Evolutionary conservation across 2,113 vertebrate species (phyloP).

Genomic region (Nibea coibor): DNA sequence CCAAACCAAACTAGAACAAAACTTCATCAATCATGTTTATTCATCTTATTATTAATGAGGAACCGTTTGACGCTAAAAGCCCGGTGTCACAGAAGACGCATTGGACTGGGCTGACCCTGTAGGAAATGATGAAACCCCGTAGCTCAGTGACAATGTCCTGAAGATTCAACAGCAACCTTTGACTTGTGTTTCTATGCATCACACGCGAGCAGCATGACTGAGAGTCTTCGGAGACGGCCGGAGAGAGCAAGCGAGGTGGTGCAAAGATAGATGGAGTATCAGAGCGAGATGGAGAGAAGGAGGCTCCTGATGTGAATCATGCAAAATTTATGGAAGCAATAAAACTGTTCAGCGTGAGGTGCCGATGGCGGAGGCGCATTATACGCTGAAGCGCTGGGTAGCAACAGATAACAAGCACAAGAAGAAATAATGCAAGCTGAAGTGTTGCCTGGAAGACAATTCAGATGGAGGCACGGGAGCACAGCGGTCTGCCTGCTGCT

Average conservation of each 20-base stretch:
- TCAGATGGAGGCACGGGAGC: neutral
- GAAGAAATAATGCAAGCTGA: constrained; percentile 39
- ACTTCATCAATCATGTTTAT: neutral
- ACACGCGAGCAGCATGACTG: neutral
- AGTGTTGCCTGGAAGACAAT: constrained; percentile 30
- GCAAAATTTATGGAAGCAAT: constrained; percentile 73
- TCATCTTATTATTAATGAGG: neutral
- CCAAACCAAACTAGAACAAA: too few species aligned
- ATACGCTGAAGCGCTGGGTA: constrained; percentile 11
- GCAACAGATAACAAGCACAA: constrained; percentile 58
- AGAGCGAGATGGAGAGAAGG: constrained; percentile 11
- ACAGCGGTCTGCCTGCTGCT: neutral
- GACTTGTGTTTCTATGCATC: constrained; percentile 17
- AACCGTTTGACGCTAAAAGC: too few species aligned
- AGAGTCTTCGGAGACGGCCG: neutral
- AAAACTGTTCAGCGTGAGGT: constrained; percentile 51
- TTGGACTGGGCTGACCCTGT: constrained; percentile 4
- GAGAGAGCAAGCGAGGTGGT: neutral
- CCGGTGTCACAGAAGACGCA: neutral
- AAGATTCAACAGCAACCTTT: constrained; percentile 7
- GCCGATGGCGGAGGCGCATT: constrained; percentile 47
- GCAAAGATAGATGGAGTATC: constrained; percentile 26
- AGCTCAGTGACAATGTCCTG: constrained; percentile 1
- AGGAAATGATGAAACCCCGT: neutral
- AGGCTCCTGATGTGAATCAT: constrained; percentile 61